Evolutionary conservation across 2,113 vertebrate species (phyloP), one percentile per base, ranked within the genome.

Genomic region (Varanus komodoensis): DNA sequence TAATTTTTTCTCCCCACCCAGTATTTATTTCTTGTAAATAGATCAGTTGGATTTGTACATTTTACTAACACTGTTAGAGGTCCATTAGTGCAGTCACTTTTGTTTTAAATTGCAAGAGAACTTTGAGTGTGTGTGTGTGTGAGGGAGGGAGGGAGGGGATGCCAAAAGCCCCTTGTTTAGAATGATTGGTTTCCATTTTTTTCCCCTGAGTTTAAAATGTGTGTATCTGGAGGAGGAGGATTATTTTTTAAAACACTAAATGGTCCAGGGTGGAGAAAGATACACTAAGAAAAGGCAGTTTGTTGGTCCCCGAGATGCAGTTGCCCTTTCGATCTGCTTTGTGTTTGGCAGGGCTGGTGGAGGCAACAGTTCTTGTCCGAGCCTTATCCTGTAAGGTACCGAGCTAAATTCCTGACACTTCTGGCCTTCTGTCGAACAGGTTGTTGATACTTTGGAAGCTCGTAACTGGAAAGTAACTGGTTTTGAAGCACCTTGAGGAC

Each of bases 1-100:
- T 90, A 82, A 84, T 89, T 86, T 89, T 88, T 7, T 32, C 29
- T 25, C 19, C 21, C 34, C 19, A 2, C n/a, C 29, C 95, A 93
- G 92, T 98, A 98, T 98, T 98, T 98, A 98, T 98, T 98, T 97
- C 95, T 97, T 98, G 97, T 98, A 98, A 98, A 98, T 98, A 98
- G 96, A 92, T 95, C 90, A 91, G 91, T 94, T 64, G 92, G 95
- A 96, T 96, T 96, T 97, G 95, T 97, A 97, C 96, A 97, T 97
- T 97, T 94, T 97, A 98, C 97, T 97, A 97, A 98, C 93, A 78
- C 23, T 3, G 32, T 69, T 68, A 69, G 38, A 85, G 52, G 21
- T 52, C 92, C 91, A 90, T 86, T 88, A 87, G 80, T 57, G 79
- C 78, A 85, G 68, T 86, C 87, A 38, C 84, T 77, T 89, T 79